These are phyloP conservation scores for Macrophya annulata DNA, from an alignment of 2,888 invertebrate species.

Conservation along the genomic window DNA sequence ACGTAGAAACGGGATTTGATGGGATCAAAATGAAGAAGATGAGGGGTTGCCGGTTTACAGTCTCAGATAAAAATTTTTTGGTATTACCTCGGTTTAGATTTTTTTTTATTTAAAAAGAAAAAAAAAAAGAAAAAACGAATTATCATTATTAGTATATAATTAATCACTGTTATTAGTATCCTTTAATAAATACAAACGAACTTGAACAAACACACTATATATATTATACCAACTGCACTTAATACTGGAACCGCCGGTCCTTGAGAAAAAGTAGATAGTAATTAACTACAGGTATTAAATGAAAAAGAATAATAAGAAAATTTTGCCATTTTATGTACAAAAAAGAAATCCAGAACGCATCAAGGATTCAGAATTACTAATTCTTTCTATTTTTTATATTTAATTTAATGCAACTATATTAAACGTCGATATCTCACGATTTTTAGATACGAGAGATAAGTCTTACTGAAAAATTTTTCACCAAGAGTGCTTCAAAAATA, in stretches of 20 bases:
- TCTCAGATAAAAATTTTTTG: neutral
- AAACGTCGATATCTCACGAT: neutral
- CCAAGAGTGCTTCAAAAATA: neutral
- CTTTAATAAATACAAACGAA: conserved; percentile 29
- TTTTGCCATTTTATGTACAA: neutral
- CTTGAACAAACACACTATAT: neutral
- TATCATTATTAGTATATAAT: neutral
- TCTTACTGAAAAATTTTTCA: neutral
- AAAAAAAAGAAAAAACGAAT: neutral
- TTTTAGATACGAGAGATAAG: neutral
- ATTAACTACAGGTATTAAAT: neutral
- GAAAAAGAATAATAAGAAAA: neutral
- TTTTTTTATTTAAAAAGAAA: conserved; percentile 3
- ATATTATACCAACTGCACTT: neutral
- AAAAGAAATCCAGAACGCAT: neutral
- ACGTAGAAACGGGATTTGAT: conserved; percentile 18
- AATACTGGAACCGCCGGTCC: neutral
- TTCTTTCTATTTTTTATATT: neutral
- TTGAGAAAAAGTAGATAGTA: neutral
- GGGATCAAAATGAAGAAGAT: conserved; percentile 15
- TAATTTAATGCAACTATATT: neutral
- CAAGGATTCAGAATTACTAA: neutral
- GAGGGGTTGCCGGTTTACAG: neutral
- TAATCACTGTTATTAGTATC: neutral
- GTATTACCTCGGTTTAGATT: neutral